Evolutionary conservation across 2,113 vertebrate species (phyloP).

Genomic region (Oreotrochilus melanogaster): DNA sequence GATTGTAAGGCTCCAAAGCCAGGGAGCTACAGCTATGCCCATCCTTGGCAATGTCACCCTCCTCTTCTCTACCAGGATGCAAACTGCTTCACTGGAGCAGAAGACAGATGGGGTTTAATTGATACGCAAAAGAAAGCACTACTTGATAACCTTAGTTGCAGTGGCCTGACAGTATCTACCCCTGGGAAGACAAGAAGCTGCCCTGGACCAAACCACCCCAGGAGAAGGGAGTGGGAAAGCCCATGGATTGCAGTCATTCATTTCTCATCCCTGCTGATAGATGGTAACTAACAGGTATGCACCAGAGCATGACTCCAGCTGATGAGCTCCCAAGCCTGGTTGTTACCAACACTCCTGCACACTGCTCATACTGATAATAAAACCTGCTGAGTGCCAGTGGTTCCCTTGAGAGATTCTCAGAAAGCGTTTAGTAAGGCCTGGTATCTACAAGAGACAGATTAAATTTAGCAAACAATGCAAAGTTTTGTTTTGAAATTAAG

Average conservation of each 20-base stretch:
- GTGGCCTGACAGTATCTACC: background rate
- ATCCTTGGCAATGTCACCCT: background rate
- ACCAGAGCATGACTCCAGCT: background rate
- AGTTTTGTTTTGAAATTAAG: background rate
- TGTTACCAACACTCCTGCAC: background rate
- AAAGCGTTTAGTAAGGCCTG: background rate
- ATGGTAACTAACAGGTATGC: background rate
- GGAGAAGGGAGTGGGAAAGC: background rate
- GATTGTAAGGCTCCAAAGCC: background rate
- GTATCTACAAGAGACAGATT: background rate
- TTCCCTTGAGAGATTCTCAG: background rate
- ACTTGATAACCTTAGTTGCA: background rate
- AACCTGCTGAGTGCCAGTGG: background rate
- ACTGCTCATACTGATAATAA: background rate
- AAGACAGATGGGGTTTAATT: background rate
- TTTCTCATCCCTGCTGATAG: background rate
- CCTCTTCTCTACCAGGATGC: background rate
- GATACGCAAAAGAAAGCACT: background rate
- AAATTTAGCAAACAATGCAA: background rate
- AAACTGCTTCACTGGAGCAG: fast-evolving
- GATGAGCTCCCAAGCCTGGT: background rate
- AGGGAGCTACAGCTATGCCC: background rate
- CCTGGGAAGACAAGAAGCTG: background rate
- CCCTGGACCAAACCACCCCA: background rate
- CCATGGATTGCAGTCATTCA: background rate